Base-by-base conservation (phyloP, 2,797 vertebrate genomes). In the Ctenochaetus hawaiiensis region DNA sequence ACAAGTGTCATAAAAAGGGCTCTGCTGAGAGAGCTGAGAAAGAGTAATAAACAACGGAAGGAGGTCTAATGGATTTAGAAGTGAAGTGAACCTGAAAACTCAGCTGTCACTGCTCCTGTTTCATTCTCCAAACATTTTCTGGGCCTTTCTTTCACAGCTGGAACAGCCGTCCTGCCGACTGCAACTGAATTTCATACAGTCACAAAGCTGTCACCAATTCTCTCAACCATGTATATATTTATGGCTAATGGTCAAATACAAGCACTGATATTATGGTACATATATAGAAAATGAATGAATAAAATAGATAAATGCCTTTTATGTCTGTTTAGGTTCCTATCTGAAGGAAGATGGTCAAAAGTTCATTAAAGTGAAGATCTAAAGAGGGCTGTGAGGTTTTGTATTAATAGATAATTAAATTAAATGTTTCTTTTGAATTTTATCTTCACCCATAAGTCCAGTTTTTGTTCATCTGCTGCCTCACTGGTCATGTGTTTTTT, bases 1-100 rank as follows among this genome's bases (percentile, higher is more conserved):
- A 73, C 70, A 49, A 65, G 45, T 49, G 48, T 58, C 49, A 73
- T 13, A 49, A 87, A 86, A 72, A 39, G 34, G 61, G 61, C 12
- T 76, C 20, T 1, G n/a, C 8, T 16, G 58, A 39, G 11, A 26
- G 65, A 52, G 73, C 59, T 44, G 57, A 2, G 43, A 74, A 44
- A 45, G 18, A 44, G 47, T 4, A 30, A 66, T 57, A 54, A 87
- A 84, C 65, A 78, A 77, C 6, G 14, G 52, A 53, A 18, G 16
- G 65, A 45, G 64, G 60, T 71, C 39, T 64, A 64, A 72, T 64
- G 57, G 64, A 67, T 72, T 14, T 58, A 57, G 48, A 67, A 44
- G 68, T 64, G 64, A 71, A 26, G 13, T 18, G 64, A 49, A 71
- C 17, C 53, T 17, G 47, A 18, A 58, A 26, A 6, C n/a, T 47